Conservation (phyloP, 2,113 vertebrate genomes). For the Hipposideros armiger region DNA sequence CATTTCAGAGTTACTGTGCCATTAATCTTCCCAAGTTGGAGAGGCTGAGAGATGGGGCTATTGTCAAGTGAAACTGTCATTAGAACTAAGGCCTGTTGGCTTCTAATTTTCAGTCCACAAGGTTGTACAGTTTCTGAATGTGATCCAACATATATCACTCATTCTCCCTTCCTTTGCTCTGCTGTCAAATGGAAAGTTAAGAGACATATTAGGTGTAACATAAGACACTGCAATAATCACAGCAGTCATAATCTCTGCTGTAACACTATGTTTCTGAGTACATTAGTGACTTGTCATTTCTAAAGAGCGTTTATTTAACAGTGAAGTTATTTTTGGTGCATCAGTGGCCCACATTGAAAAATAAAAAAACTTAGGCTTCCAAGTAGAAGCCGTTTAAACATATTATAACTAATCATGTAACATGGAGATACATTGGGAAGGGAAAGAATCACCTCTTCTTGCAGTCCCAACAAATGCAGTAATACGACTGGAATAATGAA, state of each 20-base stretch:
- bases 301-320: constrained; percentile 61
- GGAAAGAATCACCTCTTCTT: neutral
- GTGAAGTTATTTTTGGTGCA: constrained; percentile 45
- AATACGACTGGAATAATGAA: neutral
- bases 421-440: neutral
- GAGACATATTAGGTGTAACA: constrained; percentile 48
- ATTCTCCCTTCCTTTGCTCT: neutral
- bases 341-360: constrained; percentile 12
- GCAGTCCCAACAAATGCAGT: neutral
- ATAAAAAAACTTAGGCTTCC: neutral
- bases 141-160: neutral
- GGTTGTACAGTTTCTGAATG: neutral
- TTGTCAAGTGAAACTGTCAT: constrained; percentile 46
- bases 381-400: constrained; percentile 2
- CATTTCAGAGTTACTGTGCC: neutral
- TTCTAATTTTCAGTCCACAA: constrained; percentile 26
- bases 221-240: constrained; percentile 42
- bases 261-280: constrained; percentile 10
- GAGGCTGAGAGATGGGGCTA: constrained; percentile 23
- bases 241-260: neutral
- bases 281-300: constrained; percentile 51
- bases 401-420: neutral
- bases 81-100: constrained; percentile 31
- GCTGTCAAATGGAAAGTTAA: constrained; percentile 50
- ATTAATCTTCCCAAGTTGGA: constrained; percentile 41